Base-by-base conservation (phyloP, 2,797 vertebrate genomes). In the Xenopus petersii region DNA sequence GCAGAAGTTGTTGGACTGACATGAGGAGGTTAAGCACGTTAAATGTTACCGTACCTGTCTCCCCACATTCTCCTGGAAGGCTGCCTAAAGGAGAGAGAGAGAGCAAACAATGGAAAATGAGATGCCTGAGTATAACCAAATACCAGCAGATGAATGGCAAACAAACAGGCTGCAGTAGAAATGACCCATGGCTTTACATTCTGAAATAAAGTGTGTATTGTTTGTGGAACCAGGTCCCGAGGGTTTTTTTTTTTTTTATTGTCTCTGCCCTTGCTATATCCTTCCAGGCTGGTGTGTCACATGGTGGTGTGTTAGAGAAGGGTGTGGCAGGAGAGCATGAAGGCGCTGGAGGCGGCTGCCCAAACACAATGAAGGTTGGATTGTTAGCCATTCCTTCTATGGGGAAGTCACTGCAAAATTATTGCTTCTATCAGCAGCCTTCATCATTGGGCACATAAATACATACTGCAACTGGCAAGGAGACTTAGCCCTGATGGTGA, bases 31-130 rank as follows among this genome's bases (percentile, higher is more conserved):
- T 56, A 56, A 56, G 15, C 7, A 16, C 15, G 16, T 5, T 62
- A 62, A 71, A 87, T 87, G 87, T 79, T 65, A 83, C 83, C 81
- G 9, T 94, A 99, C 97, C 98, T 99, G 98, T 94, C 98, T 92
- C 85, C 98, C 98, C 79, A 99, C 98, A 89, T 99, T 99, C 92
- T 99, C 98, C 91, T 99, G 98, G 92, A 99, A 99, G 83, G 98
- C 96, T 81, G 98, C 98, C 98, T 99, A 80, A 55, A 81, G 84
- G 88, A 77, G 9, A 89, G 72, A 21, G 21, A 84, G 64, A 87
- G 88, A 93, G 88, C 76, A 93, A 81, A 88, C 83, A 88, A 59
- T 82, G 73, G 81, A 87, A 82, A 85, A 86, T 82, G 51, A 89
- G 83, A 79, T 66, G 85, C 83, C 85, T 86, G 85, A 81, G 85